Base-by-base conservation (phyloP, 1,140 invertebrate species). In the Drosophila mayri region DNA sequence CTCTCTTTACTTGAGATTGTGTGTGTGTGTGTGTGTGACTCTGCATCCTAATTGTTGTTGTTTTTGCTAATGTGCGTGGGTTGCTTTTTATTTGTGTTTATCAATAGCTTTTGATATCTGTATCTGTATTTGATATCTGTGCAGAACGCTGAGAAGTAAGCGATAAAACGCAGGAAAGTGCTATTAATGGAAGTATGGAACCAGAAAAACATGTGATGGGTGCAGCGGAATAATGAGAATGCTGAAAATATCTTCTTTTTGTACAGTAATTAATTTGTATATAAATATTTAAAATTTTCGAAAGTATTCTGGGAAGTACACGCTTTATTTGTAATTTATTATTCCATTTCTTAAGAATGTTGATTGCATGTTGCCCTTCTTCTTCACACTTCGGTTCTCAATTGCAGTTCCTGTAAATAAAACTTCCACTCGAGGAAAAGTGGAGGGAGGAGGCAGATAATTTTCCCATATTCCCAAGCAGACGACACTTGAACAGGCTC, bases 21-120 rank as follows among this genome's bases (percentile, higher is more conserved):
- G 9, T 54, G n/a, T 25, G 2, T 77, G 41, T 59, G 40, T 67
- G 47, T 73, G 75, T n/a, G 3, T 68, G 62, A 78, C 67, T 68
- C 68, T 83, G 68, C 68, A 43, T 28, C 44, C 47, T 10, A 46
- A 61, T 63, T 70, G 58, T 65, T 79, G 41, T 73, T 71, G 32
- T 40, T 68, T 43, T 16, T 35, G 18, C 11, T 40, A 40, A 40
- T 60, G 25, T 72, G 76, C 81, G 81, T 83, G 81, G 81, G 76
- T 41, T 68, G 54, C 22, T 83, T 57, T 67, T 64, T 74, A 35
- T 59, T 46, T 37, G 22, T 41, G 22, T 25, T 22, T 37, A 57
- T 75, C 65, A 65, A 75, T 81, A 44, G 78, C 44, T 54, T 61
- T 61, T 60, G 52, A 57, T 64, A 80, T 64, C 47, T 43, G 14